A percentile compares a stretch with the other conserved stretches of the same genome.
phyloP scores from a whole-genome alignment of 2,888 invertebrate species.

The Meta bourneti region DNA sequence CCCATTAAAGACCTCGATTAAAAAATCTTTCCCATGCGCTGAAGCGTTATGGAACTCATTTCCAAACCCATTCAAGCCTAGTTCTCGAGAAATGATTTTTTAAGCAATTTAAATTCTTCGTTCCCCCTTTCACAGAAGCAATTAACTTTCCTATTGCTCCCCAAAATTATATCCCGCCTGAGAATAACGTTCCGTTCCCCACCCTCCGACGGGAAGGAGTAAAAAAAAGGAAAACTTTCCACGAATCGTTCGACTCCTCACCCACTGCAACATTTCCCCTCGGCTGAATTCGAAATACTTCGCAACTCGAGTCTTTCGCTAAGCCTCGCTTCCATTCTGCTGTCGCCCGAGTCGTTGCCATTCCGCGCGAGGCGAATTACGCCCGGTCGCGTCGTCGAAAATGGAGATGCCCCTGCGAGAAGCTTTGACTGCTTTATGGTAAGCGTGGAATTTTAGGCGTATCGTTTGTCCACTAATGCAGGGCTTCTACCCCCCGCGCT shows the following conservation, averaged over 20 bases:
- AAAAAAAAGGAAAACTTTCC: background rate
- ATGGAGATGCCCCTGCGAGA: conserved; percentile 23
- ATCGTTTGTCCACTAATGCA: conserved; percentile 60
- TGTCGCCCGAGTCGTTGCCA: conserved; percentile 23
- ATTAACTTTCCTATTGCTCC: conserved; percentile 6
- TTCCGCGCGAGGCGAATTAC: conserved; percentile 36
- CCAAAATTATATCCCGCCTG: background rate
- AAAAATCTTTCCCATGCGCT: background rate
- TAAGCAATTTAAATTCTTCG: background rate
- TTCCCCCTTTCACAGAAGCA: background rate
- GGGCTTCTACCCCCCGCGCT: background rate
- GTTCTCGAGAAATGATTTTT: background rate
- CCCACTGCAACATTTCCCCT: conserved; percentile 23
- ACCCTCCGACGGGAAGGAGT: background rate
- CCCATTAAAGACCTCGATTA: background rate
- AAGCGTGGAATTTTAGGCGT: conserved; percentile 25
- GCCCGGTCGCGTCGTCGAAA: conserved; percentile 44
- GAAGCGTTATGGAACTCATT: background rate
- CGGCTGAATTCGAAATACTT: background rate
- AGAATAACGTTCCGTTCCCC: background rate
- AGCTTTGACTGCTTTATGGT: conserved; percentile 51
- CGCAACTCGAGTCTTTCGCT: background rate
- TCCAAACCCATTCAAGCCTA: background rate
- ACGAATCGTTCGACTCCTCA: background rate
- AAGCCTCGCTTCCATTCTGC: conserved; percentile 27